Conservation (phyloP, 2,797 vertebrate species). For the Lemur catta region DNA sequence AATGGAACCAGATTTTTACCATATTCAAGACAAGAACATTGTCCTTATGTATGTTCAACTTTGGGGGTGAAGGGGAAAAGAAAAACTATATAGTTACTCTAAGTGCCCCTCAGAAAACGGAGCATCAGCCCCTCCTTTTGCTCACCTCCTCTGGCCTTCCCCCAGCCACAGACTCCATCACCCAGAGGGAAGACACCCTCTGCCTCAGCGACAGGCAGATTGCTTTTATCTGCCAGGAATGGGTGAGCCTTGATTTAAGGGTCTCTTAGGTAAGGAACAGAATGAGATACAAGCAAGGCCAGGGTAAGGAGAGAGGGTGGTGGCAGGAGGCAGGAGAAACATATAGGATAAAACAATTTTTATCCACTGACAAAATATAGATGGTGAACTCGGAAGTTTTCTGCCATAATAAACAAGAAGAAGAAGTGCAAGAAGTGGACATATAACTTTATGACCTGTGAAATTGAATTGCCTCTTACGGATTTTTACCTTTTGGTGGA, state of each 20-base stretch:
- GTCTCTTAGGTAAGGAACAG: constrained; percentile 5
- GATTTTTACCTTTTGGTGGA: constrained; percentile 76
- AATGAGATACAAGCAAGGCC: constrained; percentile 42
- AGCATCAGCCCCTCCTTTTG: neutral
- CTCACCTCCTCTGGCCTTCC: neutral
- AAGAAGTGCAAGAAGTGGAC: constrained; percentile 69
- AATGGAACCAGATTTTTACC: neutral
- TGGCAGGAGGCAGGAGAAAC: constrained; percentile 37
- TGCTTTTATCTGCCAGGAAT: constrained; percentile 7
- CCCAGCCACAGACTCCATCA: neutral
- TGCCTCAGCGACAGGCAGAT: neutral
- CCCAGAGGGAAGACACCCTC: neutral
- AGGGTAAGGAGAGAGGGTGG: constrained; percentile 18
- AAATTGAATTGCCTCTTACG: constrained; percentile 81
- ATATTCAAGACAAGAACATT: neutral
- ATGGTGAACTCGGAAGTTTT: constrained; percentile 63
- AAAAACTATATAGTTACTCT: neutral
- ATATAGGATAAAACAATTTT: constrained; percentile 49
- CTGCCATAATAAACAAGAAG: constrained; percentile 77
- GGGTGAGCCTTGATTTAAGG: constrained; percentile 49
- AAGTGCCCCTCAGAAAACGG: neutral
- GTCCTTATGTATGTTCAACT: neutral
- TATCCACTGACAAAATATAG: constrained; percentile 54
- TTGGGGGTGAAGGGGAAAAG: neutral
- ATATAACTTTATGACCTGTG: constrained; percentile 81